Percentiles rank a stretch among this genome's conserved stretches.
phyloP scores from a whole-genome alignment of 53 echinoderm and acorn worm species.

The Paracentrotus lividus region DNA sequence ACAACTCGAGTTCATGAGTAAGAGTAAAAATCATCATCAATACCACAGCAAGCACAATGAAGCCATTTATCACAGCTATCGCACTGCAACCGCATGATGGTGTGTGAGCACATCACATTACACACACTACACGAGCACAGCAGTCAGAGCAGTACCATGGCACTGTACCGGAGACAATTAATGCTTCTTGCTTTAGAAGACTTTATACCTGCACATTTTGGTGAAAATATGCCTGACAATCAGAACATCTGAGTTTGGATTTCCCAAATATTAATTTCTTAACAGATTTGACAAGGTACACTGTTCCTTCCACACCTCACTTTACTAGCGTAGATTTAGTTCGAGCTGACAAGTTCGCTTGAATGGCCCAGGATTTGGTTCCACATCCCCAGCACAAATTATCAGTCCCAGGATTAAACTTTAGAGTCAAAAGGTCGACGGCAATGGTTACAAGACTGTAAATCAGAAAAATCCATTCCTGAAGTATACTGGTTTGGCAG shows the following conservation, averaged over 20 bases:
- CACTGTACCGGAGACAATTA: neutral
- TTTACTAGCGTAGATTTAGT: no score
- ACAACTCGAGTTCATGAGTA: slow-evolving; percentile 52
- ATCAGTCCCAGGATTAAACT: slow-evolving; percentile 28
- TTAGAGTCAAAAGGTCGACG: slow-evolving; percentile 11
- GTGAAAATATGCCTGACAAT: slow-evolving; percentile 32
- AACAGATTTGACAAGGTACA: slow-evolving; percentile 6
- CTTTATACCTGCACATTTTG: neutral
- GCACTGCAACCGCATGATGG: slow-evolving; percentile 68
- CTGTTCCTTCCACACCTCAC: neutral
- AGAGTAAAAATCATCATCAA: slow-evolving; percentile 53
- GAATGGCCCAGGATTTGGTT: slow-evolving; percentile 43
- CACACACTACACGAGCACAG: slow-evolving; percentile 63
- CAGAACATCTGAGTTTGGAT: neutral
- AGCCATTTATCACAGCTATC: slow-evolving; percentile 70
- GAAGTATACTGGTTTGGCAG: neutral
- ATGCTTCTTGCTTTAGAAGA: slow-evolving; percentile 3
- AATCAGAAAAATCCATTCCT: neutral
- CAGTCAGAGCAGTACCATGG: slow-evolving; percentile 60
- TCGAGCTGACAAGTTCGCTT: neutral
- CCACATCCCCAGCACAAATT: slow-evolving; percentile 50
- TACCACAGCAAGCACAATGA: slow-evolving; percentile 47
- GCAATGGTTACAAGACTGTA: slow-evolving; percentile 3
- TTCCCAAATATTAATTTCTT: slow-evolving; percentile 20
- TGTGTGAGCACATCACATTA: slow-evolving; percentile 48